Base-by-base conservation (phyloP, 2,888 invertebrate genomes). In the Himalopsyche anomala region DNA sequence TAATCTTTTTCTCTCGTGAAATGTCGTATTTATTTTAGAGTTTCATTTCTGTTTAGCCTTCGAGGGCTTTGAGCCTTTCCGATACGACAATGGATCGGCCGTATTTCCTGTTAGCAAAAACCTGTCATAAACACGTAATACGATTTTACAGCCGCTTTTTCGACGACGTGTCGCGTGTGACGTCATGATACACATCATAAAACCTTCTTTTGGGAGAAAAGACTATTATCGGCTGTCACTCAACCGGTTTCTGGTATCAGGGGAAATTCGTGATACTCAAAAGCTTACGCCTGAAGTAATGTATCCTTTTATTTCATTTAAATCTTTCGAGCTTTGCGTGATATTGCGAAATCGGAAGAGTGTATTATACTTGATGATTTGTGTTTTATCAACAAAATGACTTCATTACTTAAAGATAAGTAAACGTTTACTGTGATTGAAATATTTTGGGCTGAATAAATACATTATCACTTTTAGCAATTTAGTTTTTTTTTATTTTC, bases 101-200 rank as follows among this genome's bases (percentile, higher is more conserved):
- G 62, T 62, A 62, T 62, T 62, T 62, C 62, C 62, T 62, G 62
- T 62, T 62, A 19, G 19, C 62, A 62, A 62, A 62, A 62, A 62
- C 62, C 62, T 62, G 62, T 62, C 62, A 62, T 62, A 62, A 62
- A 62, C 62, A 62, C 62, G 62, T 62, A 62, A 62, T 62, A 62
- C 62, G 19, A 62, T 62, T 62, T 62, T 62, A 62, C 62, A n/a
- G 62, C 19, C 62, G 62, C 62, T 28, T 62, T 62, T 28, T 62
- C 9, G 28, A 28, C 62, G 62, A 62, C 62, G 62, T 62, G 62
- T 62, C 62, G 62, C 28, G 19, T 62, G 62, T 28, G 62, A 19
- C 62, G 62, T 62, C 28, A 62, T 28, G 62, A 62, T 62, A 62
- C 28, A 19, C 62, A 28, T 62, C 62, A 62, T 62, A 62, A 62